A percentile compares a stretch with the other conserved stretches of the same genome.
phyloP scores from a whole-genome alignment of 2,797 vertebrate genomes.

The Gila robusta region DNA sequence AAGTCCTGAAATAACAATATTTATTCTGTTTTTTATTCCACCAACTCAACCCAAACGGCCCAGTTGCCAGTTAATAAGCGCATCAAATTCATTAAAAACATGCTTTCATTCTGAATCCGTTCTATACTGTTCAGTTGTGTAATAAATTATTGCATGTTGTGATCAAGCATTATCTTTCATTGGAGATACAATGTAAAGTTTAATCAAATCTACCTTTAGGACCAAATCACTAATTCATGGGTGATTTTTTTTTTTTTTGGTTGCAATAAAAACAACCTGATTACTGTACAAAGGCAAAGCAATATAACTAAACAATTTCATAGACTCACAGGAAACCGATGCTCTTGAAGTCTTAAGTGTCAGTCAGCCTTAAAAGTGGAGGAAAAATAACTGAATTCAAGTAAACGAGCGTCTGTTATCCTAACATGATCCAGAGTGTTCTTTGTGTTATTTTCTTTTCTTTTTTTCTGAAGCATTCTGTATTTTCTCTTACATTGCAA shows the following conservation, averaged over 20 bases:
- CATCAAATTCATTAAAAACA: neutral
- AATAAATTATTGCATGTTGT: neutral
- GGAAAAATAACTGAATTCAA: neutral
- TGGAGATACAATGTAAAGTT: neutral
- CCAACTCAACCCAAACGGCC: neutral
- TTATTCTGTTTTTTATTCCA: neutral
- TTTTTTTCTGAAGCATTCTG: no score
- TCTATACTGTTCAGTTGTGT: slow-evolving; percentile 1
- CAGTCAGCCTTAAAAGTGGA: neutral
- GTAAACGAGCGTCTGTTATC: no score
- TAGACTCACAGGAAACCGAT: neutral
- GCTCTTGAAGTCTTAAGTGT: neutral
- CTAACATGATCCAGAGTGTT: neutral
- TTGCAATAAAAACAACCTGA: slow-evolving; percentile 6
- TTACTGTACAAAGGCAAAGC: neutral
- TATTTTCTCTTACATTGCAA: neutral
- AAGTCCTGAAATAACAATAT: neutral
- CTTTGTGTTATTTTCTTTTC: neutral
- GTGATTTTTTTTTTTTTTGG: neutral
- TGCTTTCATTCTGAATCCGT: neutral
- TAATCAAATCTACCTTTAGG: neutral
- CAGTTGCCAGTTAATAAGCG: neutral
- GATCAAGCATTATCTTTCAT: neutral
- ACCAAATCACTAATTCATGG: neutral
- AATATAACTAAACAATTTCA: neutral